These are phyloP conservation scores for Adelphocoris suturalis DNA, from an alignment of 2,888 invertebrate genomes.

Conservation along the genomic window DNA sequence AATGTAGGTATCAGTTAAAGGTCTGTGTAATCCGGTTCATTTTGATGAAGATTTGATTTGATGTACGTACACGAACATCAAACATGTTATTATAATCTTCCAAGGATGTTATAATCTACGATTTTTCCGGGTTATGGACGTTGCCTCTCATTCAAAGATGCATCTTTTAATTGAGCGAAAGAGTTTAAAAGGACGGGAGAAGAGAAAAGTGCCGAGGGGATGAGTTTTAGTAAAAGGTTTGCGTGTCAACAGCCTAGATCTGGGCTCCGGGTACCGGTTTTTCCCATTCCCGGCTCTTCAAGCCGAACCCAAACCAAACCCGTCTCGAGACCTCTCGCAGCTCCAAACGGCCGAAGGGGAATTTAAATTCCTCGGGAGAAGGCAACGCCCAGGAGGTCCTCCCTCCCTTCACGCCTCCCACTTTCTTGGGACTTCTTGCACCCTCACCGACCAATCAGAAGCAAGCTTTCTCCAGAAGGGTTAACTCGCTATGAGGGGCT, in stretches of 20 bases:
- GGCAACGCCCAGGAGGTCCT: slow-evolving; percentile 29
- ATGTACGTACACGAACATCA: no score
- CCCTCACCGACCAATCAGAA: slow-evolving; percentile 31
- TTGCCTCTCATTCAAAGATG: neutral
- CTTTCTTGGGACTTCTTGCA: neutral
- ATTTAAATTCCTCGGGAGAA: slow-evolving; percentile 52
- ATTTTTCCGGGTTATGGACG: no score
- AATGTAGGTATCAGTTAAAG: no score
- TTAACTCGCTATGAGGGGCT: neutral
- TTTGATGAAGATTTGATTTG: no score
- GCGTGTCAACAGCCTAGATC: slow-evolving; percentile 59
- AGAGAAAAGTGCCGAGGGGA: slow-evolving; percentile 3
- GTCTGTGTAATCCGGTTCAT: no score
- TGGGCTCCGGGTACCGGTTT: slow-evolving; percentile 46
- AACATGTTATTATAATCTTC: no score
- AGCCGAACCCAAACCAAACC: slow-evolving; percentile 34
- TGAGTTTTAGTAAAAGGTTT: slow-evolving; percentile 41
- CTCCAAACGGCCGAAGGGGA: slow-evolving; percentile 50
- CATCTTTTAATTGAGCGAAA: neutral
- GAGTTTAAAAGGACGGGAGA: slow-evolving; percentile 54
- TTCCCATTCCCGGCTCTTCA: slow-evolving; percentile 34
- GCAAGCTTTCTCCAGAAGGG: slow-evolving; percentile 21
- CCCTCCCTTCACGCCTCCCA: neutral
- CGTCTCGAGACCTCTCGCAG: slow-evolving; percentile 20
- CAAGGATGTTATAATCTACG: no score